These are phyloP conservation scores for Lemur catta DNA, from an alignment of 2,797 vertebrate genomes.

Conservation along the genomic window DNA sequence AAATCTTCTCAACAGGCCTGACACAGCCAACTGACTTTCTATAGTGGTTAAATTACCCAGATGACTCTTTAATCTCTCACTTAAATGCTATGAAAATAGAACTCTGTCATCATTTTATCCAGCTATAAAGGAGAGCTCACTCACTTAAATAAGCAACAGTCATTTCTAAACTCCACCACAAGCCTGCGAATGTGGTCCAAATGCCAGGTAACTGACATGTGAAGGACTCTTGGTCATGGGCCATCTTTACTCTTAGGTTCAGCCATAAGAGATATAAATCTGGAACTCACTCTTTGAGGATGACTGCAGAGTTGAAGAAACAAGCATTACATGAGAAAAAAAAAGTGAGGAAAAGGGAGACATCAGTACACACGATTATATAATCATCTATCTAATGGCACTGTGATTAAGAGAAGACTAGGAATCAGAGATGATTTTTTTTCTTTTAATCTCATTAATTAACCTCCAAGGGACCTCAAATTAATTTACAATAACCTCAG, in stretches of 20 bases:
- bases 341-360: neutral
- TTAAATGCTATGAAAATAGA: conserved; percentile 61
- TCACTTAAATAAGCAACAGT: conserved; percentile 44
- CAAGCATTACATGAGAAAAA: neutral
- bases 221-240: neutral
- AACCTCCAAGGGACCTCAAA: neutral
- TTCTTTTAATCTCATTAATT: conserved; percentile 38
- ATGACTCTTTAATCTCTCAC: conserved; percentile 63
- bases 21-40: conserved; percentile 39
- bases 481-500: conserved; percentile 43
- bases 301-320: neutral
- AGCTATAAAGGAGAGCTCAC: conserved; percentile 28
- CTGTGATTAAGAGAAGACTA: conserved; percentile 7
- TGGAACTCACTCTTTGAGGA: neutral
- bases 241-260: neutral
- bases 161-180: conserved; percentile 35
- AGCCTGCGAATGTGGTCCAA: neutral
- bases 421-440: neutral
- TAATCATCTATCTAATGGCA: neutral
- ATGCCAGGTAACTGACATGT: neutral
- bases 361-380: neutral
- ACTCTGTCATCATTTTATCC: conserved; percentile 42
- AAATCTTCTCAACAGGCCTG: conserved; percentile 1
- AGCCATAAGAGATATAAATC: conserved; percentile 23
- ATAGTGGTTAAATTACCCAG: conserved; percentile 54